Evolutionary conservation across 1,140 invertebrate species (phyloP), one percentile per base, ranked within the genome.

Genomic region (Cardiocondyla obscurior): DNA sequence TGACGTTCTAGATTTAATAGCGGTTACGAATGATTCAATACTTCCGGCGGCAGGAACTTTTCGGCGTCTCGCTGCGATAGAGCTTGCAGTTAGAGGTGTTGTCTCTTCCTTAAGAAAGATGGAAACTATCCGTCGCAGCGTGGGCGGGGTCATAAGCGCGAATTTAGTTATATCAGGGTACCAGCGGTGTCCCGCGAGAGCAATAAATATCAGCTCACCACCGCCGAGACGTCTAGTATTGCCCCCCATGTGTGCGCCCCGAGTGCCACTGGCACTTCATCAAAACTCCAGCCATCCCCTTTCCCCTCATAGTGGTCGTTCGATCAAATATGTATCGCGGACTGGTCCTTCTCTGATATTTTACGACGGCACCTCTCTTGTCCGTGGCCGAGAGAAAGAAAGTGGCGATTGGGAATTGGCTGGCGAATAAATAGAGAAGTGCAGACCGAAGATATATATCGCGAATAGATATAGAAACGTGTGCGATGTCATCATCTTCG

Each of bases 161-260:
- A 92, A 90, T 92, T 92, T 91, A 91, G 90, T 92, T 91, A 90
- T 92, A 91, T 89, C 87, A 83, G 67, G 84, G 85, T 81, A 70
- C 64, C 85, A 74, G 72, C 73, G 53, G 69, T 84, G 83, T 90
- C 91, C 85, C 90, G 60, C 28, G 89, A 81, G 91, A 77, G 72
- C 74, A 89, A 92, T 92, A 92, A 91, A 92, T 92, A 91, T 91
- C 89, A 39, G 69, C 85, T 81, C 82, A 86, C 84, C 85, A 85
- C 46, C 87, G 81, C 82, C 87, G 88, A 90, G 88, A 91, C 90
- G 81, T 89, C 85, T 85, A 87, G 83, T 86, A 88, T 91, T 82
- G 82, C 83, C 86, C 69, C 82, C 83, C 58, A 25, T 46, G 55
- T 81, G 72, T 76, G 69, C 19, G 64, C 49, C 60, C 81, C 65